Evolutionary conservation across 2,888 invertebrate species (phyloP), one percentile per base, ranked within the genome.

Genomic region (Drosophila koepferae): DNA sequence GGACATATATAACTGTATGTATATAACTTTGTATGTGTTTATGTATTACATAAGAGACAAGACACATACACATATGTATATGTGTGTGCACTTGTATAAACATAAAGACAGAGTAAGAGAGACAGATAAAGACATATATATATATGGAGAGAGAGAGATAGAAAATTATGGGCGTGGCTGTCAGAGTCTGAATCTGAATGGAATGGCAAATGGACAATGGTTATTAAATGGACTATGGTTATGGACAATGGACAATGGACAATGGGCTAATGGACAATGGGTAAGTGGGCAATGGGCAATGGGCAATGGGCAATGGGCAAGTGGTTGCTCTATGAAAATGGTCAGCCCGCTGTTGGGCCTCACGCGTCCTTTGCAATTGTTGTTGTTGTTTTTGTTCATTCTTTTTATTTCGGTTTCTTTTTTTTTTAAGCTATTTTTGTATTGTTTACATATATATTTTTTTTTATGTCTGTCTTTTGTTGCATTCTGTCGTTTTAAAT

Each of bases 161-260:
- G 58, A 67, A 53, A 68, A 55, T 73, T 43, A 66, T 59, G 69
- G 68, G 48, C 70, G 48, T 69, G 60, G 46, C 49, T 59, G 72
- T 66, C 72, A 74, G 62, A 69, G 44, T 53, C 53, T 36, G 54
- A 74, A 63, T 72, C 65, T 80, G 81, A 67, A 81, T 80, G 74
- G 79, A 61, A 77, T 80, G 79, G 82, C 67, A 76, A 67, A 83
- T 83, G 88, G 88, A 85, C 85, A 87, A 82, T 82, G 85, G 79
- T 79, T 88, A 74, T 79, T 80, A 77, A 67, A 82, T 82, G 82
- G 82, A 77, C 81, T 67, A 76, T 76, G 76, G 72, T 48, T 67
- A 73, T 74, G 76, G 75, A 77, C 72, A 75, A 74, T 74, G 73
- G 73, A 46, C 66, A 73, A 74, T 73, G 72, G 72, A 10, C 10